phyloP scores from a whole-genome alignment of 2,797 vertebrate genomes.

The Etheostoma perlongum region DNA sequence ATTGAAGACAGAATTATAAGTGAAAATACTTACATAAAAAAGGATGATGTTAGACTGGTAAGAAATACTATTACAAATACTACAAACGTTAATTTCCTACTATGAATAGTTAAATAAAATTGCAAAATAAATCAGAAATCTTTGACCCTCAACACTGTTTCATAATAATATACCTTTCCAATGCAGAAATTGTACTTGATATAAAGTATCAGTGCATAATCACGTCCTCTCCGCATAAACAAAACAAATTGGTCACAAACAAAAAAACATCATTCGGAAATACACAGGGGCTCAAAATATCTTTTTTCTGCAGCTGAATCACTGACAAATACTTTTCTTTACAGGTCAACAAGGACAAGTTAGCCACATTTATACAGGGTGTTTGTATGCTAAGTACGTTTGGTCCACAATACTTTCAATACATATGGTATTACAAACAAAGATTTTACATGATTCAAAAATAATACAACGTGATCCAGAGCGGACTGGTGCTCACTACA shows the following conservation, averaged over 20 bases:
- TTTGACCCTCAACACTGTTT: constrained; percentile 60
- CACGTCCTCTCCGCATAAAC: constrained; percentile 67
- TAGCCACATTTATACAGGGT: constrained; percentile 32
- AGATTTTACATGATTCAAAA: constrained; percentile 31
- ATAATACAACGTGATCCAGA: constrained; percentile 43
- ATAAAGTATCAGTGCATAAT: constrained; percentile 88
- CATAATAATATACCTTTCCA: constrained; percentile 78
- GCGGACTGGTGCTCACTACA: constrained; percentile 50
- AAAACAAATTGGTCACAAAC: constrained; percentile 59
- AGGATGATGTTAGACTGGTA: not conserved
- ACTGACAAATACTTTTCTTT: constrained; percentile 47
- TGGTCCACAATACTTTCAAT: constrained; percentile 25
- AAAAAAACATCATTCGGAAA: constrained; percentile 65
- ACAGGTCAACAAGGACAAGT: constrained; percentile 53
- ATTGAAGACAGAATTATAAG: constrained; percentile 10
- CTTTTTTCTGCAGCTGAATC: constrained; percentile 41
- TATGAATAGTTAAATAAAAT: constrained; percentile 50
- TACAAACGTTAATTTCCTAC: constrained; percentile 57
- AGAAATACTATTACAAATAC: constrained; percentile 35
- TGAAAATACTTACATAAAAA: constrained; percentile 39
- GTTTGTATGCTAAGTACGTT: constrained; percentile 31
- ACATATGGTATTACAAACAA: constrained; percentile 11
- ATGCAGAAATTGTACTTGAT: constrained; percentile 79
- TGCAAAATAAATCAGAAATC: constrained; percentile 36
- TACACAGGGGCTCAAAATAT: constrained; percentile 40